phyloP scores from a whole-genome alignment of 64 coral and sea anemone species.

The Cladopsammia gracilis region DNA sequence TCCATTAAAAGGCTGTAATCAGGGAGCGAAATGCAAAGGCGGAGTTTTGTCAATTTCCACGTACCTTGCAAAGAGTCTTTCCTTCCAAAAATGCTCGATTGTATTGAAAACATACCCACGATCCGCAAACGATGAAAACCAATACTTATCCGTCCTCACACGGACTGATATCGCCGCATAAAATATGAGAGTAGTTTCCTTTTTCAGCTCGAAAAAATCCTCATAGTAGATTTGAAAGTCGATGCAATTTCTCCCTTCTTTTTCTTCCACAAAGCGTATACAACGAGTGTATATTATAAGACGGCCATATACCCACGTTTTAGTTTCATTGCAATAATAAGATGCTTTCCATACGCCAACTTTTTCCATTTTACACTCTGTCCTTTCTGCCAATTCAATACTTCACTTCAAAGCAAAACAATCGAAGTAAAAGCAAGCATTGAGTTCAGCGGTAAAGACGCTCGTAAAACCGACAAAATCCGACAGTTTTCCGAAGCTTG shows the following conservation, averaged over 20 bases:
- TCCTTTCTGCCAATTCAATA: background rate
- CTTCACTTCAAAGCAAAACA: background rate
- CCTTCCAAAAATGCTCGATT: constrained; percentile 98
- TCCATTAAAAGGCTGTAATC: no score
- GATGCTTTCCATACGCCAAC: constrained; percentile 92
- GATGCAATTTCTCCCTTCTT: background rate
- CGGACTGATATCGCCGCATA: constrained; percentile 86
- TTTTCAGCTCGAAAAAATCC: constrained; percentile 90
- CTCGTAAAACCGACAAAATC: background rate
- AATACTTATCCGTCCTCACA: constrained; percentile 73
- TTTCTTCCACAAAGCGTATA: constrained; percentile 86
- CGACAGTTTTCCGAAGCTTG: constrained; percentile 6
- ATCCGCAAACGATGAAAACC: constrained; percentile 93
- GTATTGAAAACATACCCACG: constrained; percentile 79
- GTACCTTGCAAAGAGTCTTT: constrained; percentile 77
- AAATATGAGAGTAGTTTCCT: constrained; percentile 79
- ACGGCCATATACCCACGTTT: constrained; percentile 86
- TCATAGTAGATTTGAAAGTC: constrained; percentile 83
- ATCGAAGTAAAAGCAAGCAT: background rate
- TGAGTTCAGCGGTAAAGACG: constrained; percentile 5
- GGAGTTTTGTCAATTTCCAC: background rate
- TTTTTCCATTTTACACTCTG: constrained; percentile 63
- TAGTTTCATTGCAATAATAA: constrained; percentile 80
- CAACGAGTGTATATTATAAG: constrained; percentile 69
- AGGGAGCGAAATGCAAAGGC: no score